A percentile compares a stretch with the other conserved stretches of the same genome.
Evolutionary conservation across 2,113 vertebrate species (phyloP).

Genomic region (Bos taurus): DNA sequence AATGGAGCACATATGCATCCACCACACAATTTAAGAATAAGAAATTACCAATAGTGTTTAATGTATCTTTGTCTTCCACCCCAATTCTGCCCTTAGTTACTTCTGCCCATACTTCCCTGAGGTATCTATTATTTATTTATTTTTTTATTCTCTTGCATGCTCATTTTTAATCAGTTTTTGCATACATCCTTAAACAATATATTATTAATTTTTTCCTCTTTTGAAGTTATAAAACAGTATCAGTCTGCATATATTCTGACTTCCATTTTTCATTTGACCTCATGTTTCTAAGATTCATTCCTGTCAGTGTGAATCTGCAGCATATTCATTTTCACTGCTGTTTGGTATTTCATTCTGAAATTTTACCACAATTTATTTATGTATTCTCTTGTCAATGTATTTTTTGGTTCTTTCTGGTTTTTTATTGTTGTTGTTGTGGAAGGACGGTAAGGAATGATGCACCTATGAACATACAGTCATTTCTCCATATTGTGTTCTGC

Average conservation of each 20-base stretch:
- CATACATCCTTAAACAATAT: neutral
- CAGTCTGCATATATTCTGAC: neutral
- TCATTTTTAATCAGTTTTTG: neutral
- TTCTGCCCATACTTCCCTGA: neutral
- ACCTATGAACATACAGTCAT: neutral
- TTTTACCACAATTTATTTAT: neutral
- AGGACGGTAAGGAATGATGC: neutral
- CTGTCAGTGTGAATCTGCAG: neutral
- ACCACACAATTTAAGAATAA: neutral
- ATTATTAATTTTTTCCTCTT: neutral
- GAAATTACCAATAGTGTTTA: neutral
- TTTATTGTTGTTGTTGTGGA: neutral
- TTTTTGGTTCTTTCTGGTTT: neutral
- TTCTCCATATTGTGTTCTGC: neutral
- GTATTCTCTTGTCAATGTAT: neutral
- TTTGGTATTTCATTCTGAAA: neutral
- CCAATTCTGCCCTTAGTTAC: neutral
- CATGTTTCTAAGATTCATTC: neutral
- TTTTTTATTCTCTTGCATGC: neutral
- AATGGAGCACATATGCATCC: neutral
- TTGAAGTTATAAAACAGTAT: neutral
- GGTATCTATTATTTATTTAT: neutral
- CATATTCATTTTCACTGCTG: neutral
- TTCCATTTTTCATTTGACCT: neutral
- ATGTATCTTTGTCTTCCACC: neutral